Conservation (phyloP, 2,797 vertebrate genomes). For the Orestias chungarensis region DNA sequence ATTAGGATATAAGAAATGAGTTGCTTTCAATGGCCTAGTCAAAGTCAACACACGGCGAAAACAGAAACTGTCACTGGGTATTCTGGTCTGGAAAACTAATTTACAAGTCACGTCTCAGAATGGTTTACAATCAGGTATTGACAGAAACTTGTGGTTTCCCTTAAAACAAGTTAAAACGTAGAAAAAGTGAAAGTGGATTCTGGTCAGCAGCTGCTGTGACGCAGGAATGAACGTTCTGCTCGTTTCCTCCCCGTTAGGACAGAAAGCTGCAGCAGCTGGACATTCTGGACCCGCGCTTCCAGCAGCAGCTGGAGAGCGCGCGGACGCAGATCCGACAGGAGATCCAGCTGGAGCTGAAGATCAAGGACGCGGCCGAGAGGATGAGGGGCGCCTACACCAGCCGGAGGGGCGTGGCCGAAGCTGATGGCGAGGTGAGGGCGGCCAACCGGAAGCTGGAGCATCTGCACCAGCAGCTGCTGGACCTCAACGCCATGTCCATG, state of each 20-base stretch:
- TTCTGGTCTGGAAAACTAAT: too few species aligned
- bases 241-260: constrained; percentile 56
- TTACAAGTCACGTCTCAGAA: too few species aligned
- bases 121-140: too few species aligned
- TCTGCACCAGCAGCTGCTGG: constrained; percentile 87
- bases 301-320: constrained; percentile 87
- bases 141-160: too few species aligned
- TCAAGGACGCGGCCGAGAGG: constrained; percentile 93
- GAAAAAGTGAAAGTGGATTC: not conserved
- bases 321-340: constrained; percentile 84
- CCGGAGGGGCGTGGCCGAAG: constrained; percentile 86
- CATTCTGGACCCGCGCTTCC: constrained; percentile 84
- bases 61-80: too few species aligned
- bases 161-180: too few species aligned
- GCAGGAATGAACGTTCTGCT: not conserved
- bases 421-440: constrained; percentile 88
- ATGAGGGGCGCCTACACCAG: constrained; percentile 87
- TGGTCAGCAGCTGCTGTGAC: not conserved
- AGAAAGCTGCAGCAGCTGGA: constrained; percentile 72
- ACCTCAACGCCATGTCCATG: constrained; percentile 87
- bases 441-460: constrained; percentile 89
- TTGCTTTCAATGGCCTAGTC: not conserved
- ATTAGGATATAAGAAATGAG: not conserved
- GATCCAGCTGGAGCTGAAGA: constrained; percentile 94
- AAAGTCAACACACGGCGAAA: too few species aligned